Evolutionary conservation across 2,797 vertebrate genomes (phyloP).

Genomic region (Chrosomus eos): DNA sequence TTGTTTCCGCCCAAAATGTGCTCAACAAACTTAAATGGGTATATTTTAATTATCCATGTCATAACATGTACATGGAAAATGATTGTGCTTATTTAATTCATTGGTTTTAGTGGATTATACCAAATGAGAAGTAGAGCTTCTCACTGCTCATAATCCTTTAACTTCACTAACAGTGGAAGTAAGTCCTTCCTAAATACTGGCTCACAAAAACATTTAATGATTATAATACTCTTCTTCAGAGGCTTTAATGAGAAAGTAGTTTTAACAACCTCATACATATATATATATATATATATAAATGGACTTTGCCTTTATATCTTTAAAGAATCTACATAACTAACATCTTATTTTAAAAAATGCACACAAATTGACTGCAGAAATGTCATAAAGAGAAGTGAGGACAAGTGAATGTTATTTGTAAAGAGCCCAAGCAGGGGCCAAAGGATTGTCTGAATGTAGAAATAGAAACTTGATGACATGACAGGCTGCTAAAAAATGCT

Average conservation of each 20-base stretch:
- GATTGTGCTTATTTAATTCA: conserved; percentile 9
- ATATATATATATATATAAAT: background rate
- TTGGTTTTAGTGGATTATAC: conserved; percentile 9
- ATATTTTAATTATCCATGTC: background rate
- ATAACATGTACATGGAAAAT: conserved; percentile 1
- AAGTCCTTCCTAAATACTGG: conserved; percentile 1
- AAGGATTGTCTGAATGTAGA: background rate
- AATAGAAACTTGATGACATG: background rate
- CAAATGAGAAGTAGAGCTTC: conserved; percentile 3
- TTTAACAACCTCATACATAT: background rate
- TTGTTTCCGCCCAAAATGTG: background rate
- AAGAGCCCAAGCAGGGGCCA: background rate
- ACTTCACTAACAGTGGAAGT: background rate
- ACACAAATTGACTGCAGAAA: background rate
- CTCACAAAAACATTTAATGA: background rate
- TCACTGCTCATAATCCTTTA: conserved; percentile 8
- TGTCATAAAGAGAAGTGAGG: background rate
- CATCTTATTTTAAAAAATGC: background rate
- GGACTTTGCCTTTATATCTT: background rate
- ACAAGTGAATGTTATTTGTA: background rate
- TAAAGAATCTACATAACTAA: background rate
- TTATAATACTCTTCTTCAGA: conserved; percentile 19
- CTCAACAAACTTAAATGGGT: background rate
- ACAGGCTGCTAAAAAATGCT: conserved; percentile 5
- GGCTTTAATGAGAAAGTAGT: background rate